These are phyloP conservation scores for Lytechinus variegatus DNA, from an alignment of 35 echinoderm and acorn worm genomes.

Conservation along the genomic window DNA sequence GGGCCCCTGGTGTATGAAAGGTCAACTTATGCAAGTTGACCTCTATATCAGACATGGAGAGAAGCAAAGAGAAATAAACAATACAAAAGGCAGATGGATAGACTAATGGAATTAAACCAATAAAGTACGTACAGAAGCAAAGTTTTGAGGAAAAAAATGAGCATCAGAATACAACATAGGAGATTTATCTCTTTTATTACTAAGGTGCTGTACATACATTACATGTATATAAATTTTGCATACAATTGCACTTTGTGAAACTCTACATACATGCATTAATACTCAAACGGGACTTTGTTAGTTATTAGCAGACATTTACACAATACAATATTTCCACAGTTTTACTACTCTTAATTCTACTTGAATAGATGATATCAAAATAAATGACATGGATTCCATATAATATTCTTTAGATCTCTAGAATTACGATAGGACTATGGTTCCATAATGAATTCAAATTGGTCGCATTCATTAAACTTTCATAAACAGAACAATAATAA, in stretches of 20 bases:
- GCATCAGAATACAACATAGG: not conserved
- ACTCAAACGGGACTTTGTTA: not conserved
- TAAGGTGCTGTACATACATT: not conserved
- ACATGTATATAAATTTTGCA: not conserved
- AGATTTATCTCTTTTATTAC: not conserved
- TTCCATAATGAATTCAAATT: too few relatives aligned
- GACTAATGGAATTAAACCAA: too few relatives aligned
- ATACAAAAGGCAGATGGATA: not conserved
- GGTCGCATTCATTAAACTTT: too few relatives aligned
- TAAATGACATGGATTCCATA: not conserved
- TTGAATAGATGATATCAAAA: not conserved
- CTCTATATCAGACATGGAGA: too few relatives aligned
- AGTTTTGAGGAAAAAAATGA: not conserved
- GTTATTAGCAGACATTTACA: not conserved
- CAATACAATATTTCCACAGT: not conserved
- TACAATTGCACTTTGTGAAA: constrained; percentile 12
- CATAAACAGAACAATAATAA: too few relatives aligned
- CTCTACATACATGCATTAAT: not conserved
- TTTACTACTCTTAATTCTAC: not conserved
- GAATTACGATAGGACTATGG: too few relatives aligned
- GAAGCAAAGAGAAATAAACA: too few relatives aligned
- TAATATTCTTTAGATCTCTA: not conserved
- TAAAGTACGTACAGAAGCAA: not conserved
- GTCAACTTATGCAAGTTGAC: too few relatives aligned
- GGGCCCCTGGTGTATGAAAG: too few relatives aligned